Evolutionary conservation across 1,140 invertebrate species (phyloP).

Genomic region (Antheraea pernyi): DNA sequence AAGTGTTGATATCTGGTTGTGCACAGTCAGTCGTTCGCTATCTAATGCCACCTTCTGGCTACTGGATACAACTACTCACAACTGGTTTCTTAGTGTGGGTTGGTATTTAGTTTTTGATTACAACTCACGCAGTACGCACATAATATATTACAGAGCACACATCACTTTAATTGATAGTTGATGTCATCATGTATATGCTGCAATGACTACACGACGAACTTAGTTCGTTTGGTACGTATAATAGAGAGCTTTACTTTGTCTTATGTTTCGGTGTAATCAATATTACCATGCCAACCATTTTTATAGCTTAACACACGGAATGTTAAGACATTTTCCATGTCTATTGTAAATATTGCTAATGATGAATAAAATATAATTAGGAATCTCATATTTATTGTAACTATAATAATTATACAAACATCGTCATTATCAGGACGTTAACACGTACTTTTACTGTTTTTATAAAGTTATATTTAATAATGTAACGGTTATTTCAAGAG

Average conservation of each 20-base stretch:
- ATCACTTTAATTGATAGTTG: constrained; percentile 24
- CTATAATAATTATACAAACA: too few species aligned
- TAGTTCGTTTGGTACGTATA: background rate
- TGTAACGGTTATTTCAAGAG: background rate
- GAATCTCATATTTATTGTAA: background rate
- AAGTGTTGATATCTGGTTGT: constrained; percentile 19
- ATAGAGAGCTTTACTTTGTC: background rate
- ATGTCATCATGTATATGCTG: constrained; percentile 24
- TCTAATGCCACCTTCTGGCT: background rate
- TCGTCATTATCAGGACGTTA: background rate
- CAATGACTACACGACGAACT: background rate
- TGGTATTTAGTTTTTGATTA: constrained; percentile 25
- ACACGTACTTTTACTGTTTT: background rate
- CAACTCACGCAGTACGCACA: constrained; percentile 12
- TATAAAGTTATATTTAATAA: background rate
- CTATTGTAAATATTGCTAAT: background rate
- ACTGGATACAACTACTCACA: constrained; percentile 20
- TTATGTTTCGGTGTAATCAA: constrained; percentile 31
- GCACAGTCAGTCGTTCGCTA: constrained; percentile 10
- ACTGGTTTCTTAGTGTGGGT: constrained; percentile 19
- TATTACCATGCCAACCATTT: constrained; percentile 52
- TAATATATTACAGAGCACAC: constrained; percentile 5
- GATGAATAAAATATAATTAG: background rate
- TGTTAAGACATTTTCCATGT: background rate
- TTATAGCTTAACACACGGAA: background rate